Base-by-base conservation (phyloP, 2,888 invertebrate species). In the Leucozona laternaria region DNA sequence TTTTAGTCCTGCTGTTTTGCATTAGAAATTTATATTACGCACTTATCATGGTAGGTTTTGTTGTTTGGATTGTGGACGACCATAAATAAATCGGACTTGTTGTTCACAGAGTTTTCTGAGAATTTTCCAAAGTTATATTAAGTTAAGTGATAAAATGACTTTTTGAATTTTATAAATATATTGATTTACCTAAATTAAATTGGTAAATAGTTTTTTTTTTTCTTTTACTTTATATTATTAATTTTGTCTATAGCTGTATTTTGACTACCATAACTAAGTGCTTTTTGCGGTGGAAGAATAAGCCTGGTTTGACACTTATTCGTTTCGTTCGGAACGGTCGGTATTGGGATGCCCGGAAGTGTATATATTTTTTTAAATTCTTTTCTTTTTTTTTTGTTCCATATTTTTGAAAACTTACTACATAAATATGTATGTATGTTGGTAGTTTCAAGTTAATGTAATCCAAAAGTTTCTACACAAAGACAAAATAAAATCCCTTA, bases 1-100 rank as follows among this genome's bases (percentile, higher is more conserved):
- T 50, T 57, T 57, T 71, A 57, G 71, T 57, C 71, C 71, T 71
- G 55, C 57, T 55, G 28, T 55, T 71, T 71, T 71, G 55, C 57
- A 71, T 71, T 71, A 71, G 40, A 43, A 55, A 71, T 57, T 55
- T 55, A 71, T 71, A 28, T 71, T 28, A 57, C 43, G 71, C 50
- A 68, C 53, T 68, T 68, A 50, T 53, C 37, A 37, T 53, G 28
- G 57, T 43, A 15, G 71, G 2, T 68, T 50, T 50, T 68, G 31
- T 50, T 68, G 13, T 45, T 48, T 45, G 31, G 31, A 48, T 53
- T 37, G 37, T n/a, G 17, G n/a, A 20, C n/a, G 6, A 15, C 10
- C 25, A 64, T 45, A 64, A 28, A 64, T 45, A 64, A 25, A 28
- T 43, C 43, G 10, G 60, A 62, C 60, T 40, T 57, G 57, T 57